Conservation (phyloP, 2,888 invertebrate species). For the Callyntrura sp. region DNA sequence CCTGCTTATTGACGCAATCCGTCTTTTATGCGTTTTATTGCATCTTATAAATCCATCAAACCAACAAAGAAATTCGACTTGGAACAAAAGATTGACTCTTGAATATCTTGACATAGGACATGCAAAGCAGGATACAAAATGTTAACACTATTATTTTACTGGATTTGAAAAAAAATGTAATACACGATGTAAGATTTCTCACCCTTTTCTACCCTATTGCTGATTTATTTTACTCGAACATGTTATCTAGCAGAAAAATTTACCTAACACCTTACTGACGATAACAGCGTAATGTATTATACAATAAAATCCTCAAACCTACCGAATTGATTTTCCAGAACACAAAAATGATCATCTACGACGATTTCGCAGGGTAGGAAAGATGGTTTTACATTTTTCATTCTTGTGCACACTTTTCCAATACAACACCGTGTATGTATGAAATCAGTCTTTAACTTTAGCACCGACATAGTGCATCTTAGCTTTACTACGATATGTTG, state of each 20-base stretch:
- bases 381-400: too few species aligned
- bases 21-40: conserved; percentile 63
- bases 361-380: too few species aligned
- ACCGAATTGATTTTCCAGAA: background rate
- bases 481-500: too few species aligned
- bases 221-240: too few species aligned
- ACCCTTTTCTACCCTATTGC: too few species aligned
- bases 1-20: conserved; percentile 36
- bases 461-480: too few species aligned
- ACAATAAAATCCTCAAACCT: conserved; percentile 35
- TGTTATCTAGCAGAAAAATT: too few species aligned
- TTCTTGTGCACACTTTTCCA: too few species aligned
- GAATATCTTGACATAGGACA: background rate
- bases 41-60: conserved; percentile 64
- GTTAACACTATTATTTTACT: background rate
- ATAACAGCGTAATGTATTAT: conserved; percentile 16
- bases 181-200: background rate
- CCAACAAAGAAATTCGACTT: conserved; percentile 5
- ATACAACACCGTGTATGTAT: too few species aligned
- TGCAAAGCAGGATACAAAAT: background rate
- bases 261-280: too few species aligned
- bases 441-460: too few species aligned
- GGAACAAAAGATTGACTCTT: conserved; percentile 11
- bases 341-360: too few species aligned
- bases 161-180: background rate